These are phyloP conservation scores for Chinchilla lanigera DNA, from an alignment of 2,113 vertebrate species.

Conservation along the genomic window DNA sequence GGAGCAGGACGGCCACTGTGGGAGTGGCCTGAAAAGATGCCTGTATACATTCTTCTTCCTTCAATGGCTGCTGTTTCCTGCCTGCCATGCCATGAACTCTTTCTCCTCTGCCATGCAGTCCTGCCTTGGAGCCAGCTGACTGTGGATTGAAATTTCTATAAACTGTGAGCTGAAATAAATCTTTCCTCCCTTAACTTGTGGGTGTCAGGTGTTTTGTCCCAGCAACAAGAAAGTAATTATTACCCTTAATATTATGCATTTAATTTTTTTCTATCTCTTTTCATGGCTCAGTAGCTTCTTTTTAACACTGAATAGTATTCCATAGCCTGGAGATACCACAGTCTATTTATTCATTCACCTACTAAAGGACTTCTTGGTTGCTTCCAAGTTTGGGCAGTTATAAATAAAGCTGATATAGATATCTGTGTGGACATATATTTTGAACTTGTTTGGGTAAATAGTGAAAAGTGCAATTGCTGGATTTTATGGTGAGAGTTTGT, in stretches of 20 bases:
- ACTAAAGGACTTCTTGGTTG: neutral
- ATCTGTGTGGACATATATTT: neutral
- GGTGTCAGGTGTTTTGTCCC: neutral
- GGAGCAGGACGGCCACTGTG: neutral
- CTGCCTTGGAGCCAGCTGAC: neutral
- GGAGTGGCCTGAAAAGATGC: neutral
- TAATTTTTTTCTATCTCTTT: neutral
- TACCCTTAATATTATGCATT: neutral
- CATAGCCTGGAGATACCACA: neutral
- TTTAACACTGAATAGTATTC: neutral
- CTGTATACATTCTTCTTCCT: neutral
- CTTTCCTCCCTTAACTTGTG: neutral
- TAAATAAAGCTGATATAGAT: neutral
- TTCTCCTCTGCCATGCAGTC: neutral
- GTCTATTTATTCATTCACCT: neutral
- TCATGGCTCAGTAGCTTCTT: neutral
- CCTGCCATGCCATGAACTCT: neutral
- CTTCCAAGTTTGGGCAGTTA: neutral
- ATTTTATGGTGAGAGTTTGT: neutral
- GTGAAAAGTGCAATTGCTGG: neutral
- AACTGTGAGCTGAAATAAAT: neutral
- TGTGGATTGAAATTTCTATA: neutral
- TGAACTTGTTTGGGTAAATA: neutral
- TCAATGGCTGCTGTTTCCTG: neutral
- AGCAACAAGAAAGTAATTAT: neutral